phyloP scores from a whole-genome alignment of 1,140 invertebrate genomes.

The Lineus longissimus region DNA sequence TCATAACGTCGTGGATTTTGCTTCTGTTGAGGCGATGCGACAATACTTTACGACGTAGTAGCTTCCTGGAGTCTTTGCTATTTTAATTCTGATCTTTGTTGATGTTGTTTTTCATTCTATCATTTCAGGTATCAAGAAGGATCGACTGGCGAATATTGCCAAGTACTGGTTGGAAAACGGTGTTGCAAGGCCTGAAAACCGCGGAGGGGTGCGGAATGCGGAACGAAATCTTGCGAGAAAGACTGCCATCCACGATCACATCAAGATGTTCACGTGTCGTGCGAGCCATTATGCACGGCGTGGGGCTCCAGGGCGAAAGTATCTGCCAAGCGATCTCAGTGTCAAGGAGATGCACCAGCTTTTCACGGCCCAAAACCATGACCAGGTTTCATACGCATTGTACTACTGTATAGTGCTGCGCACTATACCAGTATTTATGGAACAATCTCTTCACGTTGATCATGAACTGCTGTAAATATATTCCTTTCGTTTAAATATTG shows the following conservation, averaged over 20 bases:
- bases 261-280: conserved; percentile 10
- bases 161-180: background rate
- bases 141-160: background rate
- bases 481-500: no score
- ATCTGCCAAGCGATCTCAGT: conserved; percentile 10
- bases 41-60: no score
- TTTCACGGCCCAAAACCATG: conserved; percentile 14
- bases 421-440: no score
- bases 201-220: conserved; percentile 2
- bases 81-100: no score
- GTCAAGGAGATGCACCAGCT: conserved; percentile 10
- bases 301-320: conserved; percentile 10
- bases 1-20: no score
- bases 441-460: no score
- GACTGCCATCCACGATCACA: background rate
- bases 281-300: conserved; percentile 9
- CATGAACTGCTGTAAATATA: no score
- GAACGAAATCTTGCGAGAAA: background rate
- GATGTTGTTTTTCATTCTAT: no score
- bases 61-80: no score
- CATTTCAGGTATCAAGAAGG: conserved; percentile 7
- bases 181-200: background rate
- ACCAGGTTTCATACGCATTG: conserved; percentile 5
- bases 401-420: no score
- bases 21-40: no score